Evolutionary conservation across 1,140 invertebrate genomes (phyloP), one percentile per base, ranked within the genome.

Genomic region (Hyles euphorbiae): DNA sequence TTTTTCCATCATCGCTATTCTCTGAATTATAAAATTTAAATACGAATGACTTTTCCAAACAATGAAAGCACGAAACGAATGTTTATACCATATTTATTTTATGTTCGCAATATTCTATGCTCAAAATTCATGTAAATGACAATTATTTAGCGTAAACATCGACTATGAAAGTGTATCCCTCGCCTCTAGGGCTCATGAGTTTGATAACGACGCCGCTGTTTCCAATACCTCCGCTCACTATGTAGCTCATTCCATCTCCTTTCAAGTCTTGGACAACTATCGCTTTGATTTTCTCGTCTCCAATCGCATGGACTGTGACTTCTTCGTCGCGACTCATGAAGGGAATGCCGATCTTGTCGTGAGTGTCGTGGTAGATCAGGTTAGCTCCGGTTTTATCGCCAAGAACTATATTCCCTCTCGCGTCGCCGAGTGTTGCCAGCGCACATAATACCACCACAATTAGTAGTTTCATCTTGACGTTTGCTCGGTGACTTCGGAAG

Each of bases 81-180:
- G 22, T 22, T 22, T 22, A 22, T 22, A 22, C 22, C 22, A 22
- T 22, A 22, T 22, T 22, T 22, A 22, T 22, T 22, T 22, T 22
- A 22, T 22, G 22, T 22, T 22, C 2, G 22, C 2, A 22, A 22
- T 22, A 2, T 22, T 22, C 22, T 22, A 22, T 2, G 22, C 22
- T 22, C 22, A 22, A 22, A 22, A 22, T 22, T 22, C 22, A 22
- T 2, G 2, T 22, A 22, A 22, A 22, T 22, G 2, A 22, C 22
- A 22, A 22, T 22, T 22, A 22, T 44, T 49, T 49, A 47, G 65
- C 75, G 60, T 72, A 88, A 56, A 87, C 69, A 36, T 84, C 74
- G n/a, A 87, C 60, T 12, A 81, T 54, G 53, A 84, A 87, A 52
- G 76, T 83, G 51, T 74, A 78, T 3, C 81, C 78, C 45, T 69